Conservation (phyloP, 2,888 invertebrate genomes). For the Perizoma affinitatum region DNA sequence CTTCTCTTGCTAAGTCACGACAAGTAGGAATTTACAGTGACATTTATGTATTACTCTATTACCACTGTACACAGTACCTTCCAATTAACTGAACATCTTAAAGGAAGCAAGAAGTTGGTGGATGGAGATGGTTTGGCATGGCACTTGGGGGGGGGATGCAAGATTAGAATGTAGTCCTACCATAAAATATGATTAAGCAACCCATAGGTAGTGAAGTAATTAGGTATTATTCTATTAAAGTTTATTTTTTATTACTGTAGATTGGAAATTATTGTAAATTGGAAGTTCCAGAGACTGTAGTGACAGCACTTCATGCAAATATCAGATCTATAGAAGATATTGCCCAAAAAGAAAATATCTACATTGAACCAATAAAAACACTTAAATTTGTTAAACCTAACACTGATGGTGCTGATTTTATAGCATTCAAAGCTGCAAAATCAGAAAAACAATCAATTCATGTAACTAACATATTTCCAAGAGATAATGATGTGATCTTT, state of each 20-base stretch:
- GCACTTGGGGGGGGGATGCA: not conserved
- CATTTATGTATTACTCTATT: too few species aligned
- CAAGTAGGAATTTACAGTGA: too few species aligned
- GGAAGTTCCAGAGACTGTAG: slow-evolving; percentile 56
- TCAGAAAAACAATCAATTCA: slow-evolving; percentile 13
- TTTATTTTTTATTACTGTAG: slow-evolving; percentile 41
- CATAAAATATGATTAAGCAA: too few species aligned
- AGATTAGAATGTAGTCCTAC: not conserved
- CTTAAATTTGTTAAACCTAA: slow-evolving; percentile 35
- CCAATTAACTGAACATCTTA: too few species aligned
- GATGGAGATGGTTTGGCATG: too few species aligned
- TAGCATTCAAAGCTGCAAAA: slow-evolving; percentile 17
- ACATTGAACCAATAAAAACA: slow-evolving; percentile 43
- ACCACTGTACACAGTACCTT: too few species aligned
- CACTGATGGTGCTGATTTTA: slow-evolving; percentile 26
- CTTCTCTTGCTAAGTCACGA: too few species aligned
- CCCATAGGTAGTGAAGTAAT: too few species aligned
- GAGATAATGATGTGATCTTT: slow-evolving; percentile 27
- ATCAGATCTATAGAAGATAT: slow-evolving; percentile 54
- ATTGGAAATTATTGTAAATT: too few species aligned
- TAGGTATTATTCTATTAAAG: not conserved
- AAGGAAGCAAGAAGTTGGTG: too few species aligned
- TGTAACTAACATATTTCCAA: slow-evolving; percentile 24
- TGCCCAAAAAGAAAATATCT: slow-evolving; percentile 53
- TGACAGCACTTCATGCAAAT: slow-evolving; percentile 51